Evolutionary conservation across 2,113 vertebrate species (phyloP), one percentile per base, ranked within the genome.

Genomic region (Dascyllus trimaculatus): DNA sequence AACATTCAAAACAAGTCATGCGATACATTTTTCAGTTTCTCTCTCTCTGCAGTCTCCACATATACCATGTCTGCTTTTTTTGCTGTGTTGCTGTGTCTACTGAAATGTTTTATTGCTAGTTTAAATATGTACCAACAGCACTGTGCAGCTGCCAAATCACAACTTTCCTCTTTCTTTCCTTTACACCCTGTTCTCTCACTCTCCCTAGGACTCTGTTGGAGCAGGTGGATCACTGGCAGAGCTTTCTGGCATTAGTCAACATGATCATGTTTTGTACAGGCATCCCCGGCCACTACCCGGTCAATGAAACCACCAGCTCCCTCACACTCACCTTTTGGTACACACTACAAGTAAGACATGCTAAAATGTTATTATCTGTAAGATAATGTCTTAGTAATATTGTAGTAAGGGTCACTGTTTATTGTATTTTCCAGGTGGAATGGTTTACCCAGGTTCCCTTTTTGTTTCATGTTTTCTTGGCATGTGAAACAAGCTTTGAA

Each of bases 191-290:
- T 45, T 69, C 22, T 51, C 18, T 51, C 6, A 8, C 43, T 74
- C 10, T 54, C 22, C 62, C 7, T 51, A 99, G 98, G 94, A 96
- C 97, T 40, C 95, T 99, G 67, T 87, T 99, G 92, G 98, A 98
- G 84, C 98, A 99, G 83, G 96, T 99, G 82, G 98, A 99, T 76
- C 98, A 99, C 93, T 99, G 98, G 98, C 98, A 99, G 93, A 96
- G 97, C 84, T 98, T 99, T 87, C 93, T 99, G 91, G 98, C 97
- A 8, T 94, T 99, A 68, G 98, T 99, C 89, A 99, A 99, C 94
- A 99, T 99, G 98, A 98, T 99, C 92, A 99, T 99, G 98, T 99
- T 99, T 94, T 99, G 98, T 92, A 99, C 98, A 0, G 98, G 98
- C 69, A 98, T 99, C 85, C 98, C 98, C 0, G 98, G 98, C 63